Evolutionary conservation across 2,113 vertebrate species (phyloP), one percentile per base, ranked within the genome.

Genomic region (Hystrix cristata): DNA sequence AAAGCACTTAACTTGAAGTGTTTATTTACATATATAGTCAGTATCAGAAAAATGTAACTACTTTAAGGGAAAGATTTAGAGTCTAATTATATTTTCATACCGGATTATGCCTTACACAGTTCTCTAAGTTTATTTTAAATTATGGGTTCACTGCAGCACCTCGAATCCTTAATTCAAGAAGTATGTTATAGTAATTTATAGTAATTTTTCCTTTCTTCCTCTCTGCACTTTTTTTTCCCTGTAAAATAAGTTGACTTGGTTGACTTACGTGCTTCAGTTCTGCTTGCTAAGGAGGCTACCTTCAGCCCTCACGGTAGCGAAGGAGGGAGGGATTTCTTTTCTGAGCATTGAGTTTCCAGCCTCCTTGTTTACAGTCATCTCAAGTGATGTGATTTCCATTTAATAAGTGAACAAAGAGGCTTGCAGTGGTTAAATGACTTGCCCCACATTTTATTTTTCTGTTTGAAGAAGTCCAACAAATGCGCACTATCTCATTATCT

Each of bases 101-200:
- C 29, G 16, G 53, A 59, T 94, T 84, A 91, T 62, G 31, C 38
- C 18, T 83, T 59, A 43, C 9, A 43, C 72, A 2, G 10, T n/a
- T 62, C 8, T 15, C 3, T 1, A 31, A 53, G n/a, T 95, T 92
- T 86, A 90, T 87, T 92, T 95, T 90, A 87, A 95, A 82, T 93
- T 60, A 31, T 90, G 62, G 43, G 74, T 91, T 95, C 86, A 74
- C 46, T 59, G 34, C 34, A 82, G 84, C 46, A 23, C 18, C 12
- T 62, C 31, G 72, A 65, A 51, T 55, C 67, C 57, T 95, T 78
- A 25, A 59, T 93, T 81, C 69, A 90, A 48, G 57, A 91, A 55
- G 11, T 48, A 57, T 48, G 18, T 29, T 81, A 18, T 80, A 51
- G 79, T 62, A 65, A 27, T 27, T 90, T 78, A 18, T 80, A 51